Percentiles rank a stretch among this genome's conserved stretches.
Conservation (phyloP, 2,888 invertebrate species). For the Sepioteuthis lessoniana region DNA sequence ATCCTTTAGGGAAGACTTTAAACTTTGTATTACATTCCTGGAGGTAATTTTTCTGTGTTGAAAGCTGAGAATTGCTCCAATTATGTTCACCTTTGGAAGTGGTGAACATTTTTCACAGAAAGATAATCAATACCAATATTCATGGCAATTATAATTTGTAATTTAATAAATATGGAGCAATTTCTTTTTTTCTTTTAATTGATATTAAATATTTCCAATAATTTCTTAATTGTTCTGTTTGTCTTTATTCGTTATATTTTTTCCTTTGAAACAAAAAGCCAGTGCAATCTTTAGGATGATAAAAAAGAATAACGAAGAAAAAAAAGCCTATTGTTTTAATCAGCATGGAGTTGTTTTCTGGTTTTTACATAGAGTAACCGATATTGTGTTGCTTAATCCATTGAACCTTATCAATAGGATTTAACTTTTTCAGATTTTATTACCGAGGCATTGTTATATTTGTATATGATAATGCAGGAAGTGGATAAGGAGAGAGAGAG, state of each 20-base stretch:
- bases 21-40: background rate
- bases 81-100: background rate
- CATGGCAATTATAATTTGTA: slow-evolving; percentile 6
- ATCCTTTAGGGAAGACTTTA: background rate
- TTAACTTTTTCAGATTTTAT: too few species aligned
- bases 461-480: too few species aligned
- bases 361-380: too few species aligned
- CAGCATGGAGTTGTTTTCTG: too few species aligned
- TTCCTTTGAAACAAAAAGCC: background rate
- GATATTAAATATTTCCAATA: background rate
- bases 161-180: background rate
- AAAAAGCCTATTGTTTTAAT: background rate
- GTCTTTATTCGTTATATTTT: background rate
- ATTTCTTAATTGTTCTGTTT: background rate
- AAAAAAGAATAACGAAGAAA: background rate
- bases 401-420: too few species aligned
- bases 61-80: background rate
- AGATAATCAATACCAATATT: background rate
- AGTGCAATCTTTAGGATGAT: background rate
- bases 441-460: too few species aligned
- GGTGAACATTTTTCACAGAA: background rate
- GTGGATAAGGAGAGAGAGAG: too few species aligned
- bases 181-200: background rate
- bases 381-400: too few species aligned
- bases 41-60: background rate